Evolutionary conservation across 2,113 vertebrate genomes (phyloP), one percentile per base, ranked within the genome.

Genomic region (Scartelaos histophorus): DNA sequence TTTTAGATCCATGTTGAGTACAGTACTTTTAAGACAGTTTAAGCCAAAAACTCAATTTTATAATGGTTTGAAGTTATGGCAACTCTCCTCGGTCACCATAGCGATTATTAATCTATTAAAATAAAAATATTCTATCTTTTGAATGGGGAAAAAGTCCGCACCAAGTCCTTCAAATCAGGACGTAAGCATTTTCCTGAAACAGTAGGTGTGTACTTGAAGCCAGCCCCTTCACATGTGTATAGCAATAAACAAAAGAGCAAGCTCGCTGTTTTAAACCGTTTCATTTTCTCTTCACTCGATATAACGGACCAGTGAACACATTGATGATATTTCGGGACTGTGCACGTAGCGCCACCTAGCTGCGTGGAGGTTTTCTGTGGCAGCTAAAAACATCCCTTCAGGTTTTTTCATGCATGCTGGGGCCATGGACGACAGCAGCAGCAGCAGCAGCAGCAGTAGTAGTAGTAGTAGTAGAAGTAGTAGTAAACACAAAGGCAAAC

Each of bases 311-410:
- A 80, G 78, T 83, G 82, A 88, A 82, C 78, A 74, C 85, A 80
- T 86, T 67, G 73, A 68, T 81, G 56, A 78, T 68, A 13, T 68
- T 60, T 64, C 79, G 84, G 79, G 85, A 90, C 82, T 80, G 69
- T 69, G 75, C 76, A 73, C 78, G 74, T 47, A 34, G 47, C 47
- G 73, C 69, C 57, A 75, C 57, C 46, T 72, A 38, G 73, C 29
- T 51, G 74, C 82, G 86, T 73, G 84, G 66, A 66, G 60, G 76
- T 78, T 80, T 85, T 88, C 84, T 88, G 85, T 90, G 91, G 91
- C 87, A 92, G 91, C 90, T 92, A 90, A 86, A 43, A 87, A n/a
- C 70, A 61, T 85, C 83, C 73, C 87, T 45, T 89, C 87, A 90
- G 91, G 89, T 87, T 89, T 81, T n/a, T 87, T 75, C 75, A 81